phyloP scores from a whole-genome alignment of 2,113 vertebrate genomes.

The Pygathrix nemaeus region DNA sequence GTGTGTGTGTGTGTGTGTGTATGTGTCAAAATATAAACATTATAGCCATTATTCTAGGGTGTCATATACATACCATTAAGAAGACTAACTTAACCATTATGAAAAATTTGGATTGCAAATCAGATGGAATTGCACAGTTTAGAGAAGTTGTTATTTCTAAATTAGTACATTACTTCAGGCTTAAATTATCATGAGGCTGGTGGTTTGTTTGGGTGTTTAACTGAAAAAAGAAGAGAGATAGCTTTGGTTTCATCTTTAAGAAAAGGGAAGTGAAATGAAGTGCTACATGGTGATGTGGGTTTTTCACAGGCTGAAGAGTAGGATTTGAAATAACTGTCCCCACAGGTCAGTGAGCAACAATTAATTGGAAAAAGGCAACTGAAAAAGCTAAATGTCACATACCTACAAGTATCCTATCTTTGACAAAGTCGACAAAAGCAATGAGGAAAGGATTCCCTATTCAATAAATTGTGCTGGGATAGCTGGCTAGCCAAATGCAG shows the following conservation, averaged over 20 bases:
- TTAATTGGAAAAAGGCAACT: background rate
- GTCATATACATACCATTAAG: background rate
- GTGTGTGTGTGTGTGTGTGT: too few species aligned
- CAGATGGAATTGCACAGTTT: constrained; percentile 47
- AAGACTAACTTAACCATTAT: constrained; percentile 14
- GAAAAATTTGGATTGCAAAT: constrained; percentile 56
- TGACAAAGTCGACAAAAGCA: too few species aligned
- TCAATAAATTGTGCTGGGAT: too few species aligned
- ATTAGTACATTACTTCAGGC: constrained; percentile 8
- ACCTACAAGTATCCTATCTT: too few species aligned
- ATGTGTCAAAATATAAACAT: background rate
- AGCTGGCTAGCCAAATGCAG: too few species aligned
- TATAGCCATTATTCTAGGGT: background rate
- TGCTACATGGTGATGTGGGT: background rate
- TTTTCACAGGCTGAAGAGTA: background rate
- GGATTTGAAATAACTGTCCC: background rate
- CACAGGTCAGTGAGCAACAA: background rate
- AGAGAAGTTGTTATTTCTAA: constrained; percentile 60
- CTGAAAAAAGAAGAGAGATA: background rate
- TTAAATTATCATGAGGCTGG: constrained; percentile 37
- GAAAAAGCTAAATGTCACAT: background rate
- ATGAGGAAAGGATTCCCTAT: too few species aligned
- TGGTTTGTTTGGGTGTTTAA: constrained; percentile 2
- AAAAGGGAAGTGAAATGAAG: background rate
- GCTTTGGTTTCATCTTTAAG: background rate